These are phyloP conservation scores for Nannoperca obscura DNA, from an alignment of 2,797 vertebrate species.

Conservation along the genomic window DNA sequence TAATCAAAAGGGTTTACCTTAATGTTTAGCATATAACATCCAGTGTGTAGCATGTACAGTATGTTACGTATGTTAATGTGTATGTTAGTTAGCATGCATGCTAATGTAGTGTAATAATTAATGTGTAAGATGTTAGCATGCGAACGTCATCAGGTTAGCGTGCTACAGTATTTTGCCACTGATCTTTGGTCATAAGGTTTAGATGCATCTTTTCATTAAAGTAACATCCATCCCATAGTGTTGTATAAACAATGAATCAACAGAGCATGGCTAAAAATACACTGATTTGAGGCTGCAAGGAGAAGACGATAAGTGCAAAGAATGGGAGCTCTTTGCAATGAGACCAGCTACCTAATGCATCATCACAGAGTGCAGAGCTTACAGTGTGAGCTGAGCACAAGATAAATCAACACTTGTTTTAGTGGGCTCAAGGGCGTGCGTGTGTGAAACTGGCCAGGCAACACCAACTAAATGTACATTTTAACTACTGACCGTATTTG, in stretches of 20 bases:
- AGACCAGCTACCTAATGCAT: neutral
- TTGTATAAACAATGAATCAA: neutral
- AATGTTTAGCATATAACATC: neutral
- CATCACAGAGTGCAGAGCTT: neutral
- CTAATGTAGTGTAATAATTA: neutral
- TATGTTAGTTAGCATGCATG: neutral
- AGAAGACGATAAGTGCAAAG: neutral
- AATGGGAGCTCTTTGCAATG: slow-evolving; percentile 8
- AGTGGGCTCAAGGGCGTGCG: neutral
- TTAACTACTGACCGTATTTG: slow-evolving; percentile 26
- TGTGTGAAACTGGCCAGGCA: neutral
- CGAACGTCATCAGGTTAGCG: neutral
- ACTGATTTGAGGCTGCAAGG: neutral
- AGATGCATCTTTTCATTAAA: slow-evolving; percentile 1
- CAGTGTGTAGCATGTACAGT: neutral
- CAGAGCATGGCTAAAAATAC: slow-evolving; percentile 9
- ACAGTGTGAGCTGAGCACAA: slow-evolving; percentile 2
- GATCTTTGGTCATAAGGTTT: neutral
- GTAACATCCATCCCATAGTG: neutral
- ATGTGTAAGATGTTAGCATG: neutral
- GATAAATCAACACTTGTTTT: slow-evolving; percentile 15
- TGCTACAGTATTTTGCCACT: neutral
- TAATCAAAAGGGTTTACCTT: neutral
- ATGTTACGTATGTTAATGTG: neutral
- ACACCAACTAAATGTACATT: neutral